phyloP scores from a whole-genome alignment of 2,113 vertebrate species.

The Cairina moschata region DNA sequence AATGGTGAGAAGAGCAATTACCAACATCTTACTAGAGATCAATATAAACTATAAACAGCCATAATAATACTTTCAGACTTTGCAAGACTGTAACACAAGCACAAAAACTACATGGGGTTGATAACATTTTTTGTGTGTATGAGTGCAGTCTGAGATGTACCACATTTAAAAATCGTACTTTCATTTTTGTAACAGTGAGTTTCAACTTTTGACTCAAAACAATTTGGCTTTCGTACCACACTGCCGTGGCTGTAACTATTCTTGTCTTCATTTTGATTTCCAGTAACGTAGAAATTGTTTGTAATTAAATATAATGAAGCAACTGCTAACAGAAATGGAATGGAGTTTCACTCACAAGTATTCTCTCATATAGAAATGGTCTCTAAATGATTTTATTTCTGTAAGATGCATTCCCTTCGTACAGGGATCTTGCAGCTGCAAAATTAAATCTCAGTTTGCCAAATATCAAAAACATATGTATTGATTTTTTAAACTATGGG shows the following conservation, averaged over 20 bases:
- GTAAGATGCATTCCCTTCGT: conserved; percentile 67
- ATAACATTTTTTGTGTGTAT: fast-evolving
- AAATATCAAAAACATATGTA: conserved; percentile 80
- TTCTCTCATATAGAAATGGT: conserved; percentile 64
- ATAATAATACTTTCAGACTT: not conserved
- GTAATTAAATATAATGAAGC: conserved; percentile 67
- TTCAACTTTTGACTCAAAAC: conserved; percentile 46
- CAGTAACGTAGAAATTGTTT: conserved; percentile 66
- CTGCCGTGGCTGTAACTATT: conserved; percentile 1
- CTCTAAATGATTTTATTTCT: conserved; percentile 75
- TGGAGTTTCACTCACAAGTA: conserved; percentile 64
- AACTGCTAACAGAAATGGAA: conserved; percentile 71
- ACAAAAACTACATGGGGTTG: not conserved
- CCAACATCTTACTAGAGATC: conserved; percentile 61
- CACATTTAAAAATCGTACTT: not conserved
- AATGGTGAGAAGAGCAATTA: conserved; percentile 68
- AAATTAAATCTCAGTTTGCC: conserved; percentile 77
- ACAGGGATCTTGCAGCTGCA: conserved; percentile 75
- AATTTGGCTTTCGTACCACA: conserved; percentile 33
- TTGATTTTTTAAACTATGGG: conserved; percentile 72
- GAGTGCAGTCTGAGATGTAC: fast-evolving
- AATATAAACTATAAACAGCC: conserved; percentile 17
- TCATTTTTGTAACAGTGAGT: not conserved
- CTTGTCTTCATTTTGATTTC: conserved; percentile 68
- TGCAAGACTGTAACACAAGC: not conserved